phyloP scores from a whole-genome alignment of 2,113 vertebrate genomes.

The Phalacrocorax carbo region DNA sequence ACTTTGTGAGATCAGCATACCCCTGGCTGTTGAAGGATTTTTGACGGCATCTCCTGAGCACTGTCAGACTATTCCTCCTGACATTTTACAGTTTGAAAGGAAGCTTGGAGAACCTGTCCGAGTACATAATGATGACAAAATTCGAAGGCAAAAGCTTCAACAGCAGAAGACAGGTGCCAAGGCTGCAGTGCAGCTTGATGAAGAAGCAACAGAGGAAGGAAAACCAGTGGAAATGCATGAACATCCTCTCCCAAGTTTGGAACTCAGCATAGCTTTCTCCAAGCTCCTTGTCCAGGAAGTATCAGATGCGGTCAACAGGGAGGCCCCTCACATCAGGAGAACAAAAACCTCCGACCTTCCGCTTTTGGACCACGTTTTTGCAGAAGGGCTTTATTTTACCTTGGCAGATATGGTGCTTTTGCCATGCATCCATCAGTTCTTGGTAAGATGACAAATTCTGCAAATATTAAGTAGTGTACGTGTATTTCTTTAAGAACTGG shows the following conservation, averaged over 20 bases:
- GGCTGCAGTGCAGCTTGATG: background rate
- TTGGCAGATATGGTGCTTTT: constrained; percentile 92
- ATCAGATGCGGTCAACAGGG: constrained; percentile 70
- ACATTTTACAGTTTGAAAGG: constrained; percentile 84
- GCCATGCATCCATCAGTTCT: constrained; percentile 90
- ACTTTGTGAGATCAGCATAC: constrained; percentile 92
- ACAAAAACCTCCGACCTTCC: constrained; percentile 87
- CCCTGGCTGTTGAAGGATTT: constrained; percentile 85
- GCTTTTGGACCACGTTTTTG: constrained; percentile 88
- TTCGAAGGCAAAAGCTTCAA: constrained; percentile 90
- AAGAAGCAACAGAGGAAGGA: background rate
- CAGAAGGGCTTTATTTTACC: constrained; percentile 95
- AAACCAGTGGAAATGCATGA: background rate
- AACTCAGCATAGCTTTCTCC: constrained; percentile 84
- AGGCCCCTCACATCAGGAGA: constrained; percentile 86
- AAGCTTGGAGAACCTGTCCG: constrained; percentile 90
- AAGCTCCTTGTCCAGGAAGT: constrained; percentile 77
- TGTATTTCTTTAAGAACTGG: background rate
- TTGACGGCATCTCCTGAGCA: constrained; percentile 65
- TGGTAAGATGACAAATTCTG: constrained; percentile 80
- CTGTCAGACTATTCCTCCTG: constrained; percentile 72
- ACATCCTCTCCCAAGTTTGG: constrained; percentile 60
- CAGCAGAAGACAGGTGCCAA: constrained; percentile 65
- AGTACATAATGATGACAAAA: constrained; percentile 97
- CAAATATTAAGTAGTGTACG: background rate